Evolutionary conservation across 2,113 vertebrate genomes (phyloP).

Genomic region (Nycticryphes semicollaris): DNA sequence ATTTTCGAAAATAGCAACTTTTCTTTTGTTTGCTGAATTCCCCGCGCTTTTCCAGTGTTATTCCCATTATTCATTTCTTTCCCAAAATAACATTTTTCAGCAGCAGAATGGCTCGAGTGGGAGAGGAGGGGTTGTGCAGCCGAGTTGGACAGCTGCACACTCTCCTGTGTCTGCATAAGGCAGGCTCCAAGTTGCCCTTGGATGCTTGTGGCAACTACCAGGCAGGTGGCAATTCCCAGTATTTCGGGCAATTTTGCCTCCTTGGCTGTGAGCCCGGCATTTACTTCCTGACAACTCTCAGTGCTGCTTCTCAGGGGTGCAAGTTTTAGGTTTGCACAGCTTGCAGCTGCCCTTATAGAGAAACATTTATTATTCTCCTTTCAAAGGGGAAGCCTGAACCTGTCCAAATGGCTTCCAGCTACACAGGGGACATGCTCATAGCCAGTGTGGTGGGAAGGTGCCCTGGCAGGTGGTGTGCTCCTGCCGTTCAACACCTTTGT

Average conservation of each 20-base stretch:
- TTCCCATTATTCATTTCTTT: conserved; percentile 22
- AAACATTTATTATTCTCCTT: neutral
- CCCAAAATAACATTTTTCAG: conserved; percentile 32
- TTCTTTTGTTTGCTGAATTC: conserved; percentile 48
- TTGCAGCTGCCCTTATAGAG: neutral
- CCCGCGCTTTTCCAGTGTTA: neutral
- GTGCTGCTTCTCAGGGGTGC: neutral
- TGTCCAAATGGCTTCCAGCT: neutral
- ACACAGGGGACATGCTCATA: rapidly evolving
- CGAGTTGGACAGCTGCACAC: rapidly evolving
- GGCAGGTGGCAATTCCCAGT: neutral
- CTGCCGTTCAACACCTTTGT: neutral
- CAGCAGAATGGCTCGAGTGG: neutral
- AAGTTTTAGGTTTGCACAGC: neutral
- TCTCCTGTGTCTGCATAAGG: rapidly evolving
- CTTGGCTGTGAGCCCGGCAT: neutral
- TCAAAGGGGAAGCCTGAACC: neutral
- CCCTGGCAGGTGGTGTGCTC: rapidly evolving
- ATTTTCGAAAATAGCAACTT: conserved; percentile 12
- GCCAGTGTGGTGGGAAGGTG: rapidly evolving
- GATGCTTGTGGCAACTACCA: neutral
- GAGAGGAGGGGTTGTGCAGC: neutral
- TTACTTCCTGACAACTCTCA: neutral
- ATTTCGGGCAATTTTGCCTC: neutral
- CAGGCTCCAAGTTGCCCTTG: neutral